Base-by-base conservation (phyloP, 1,140 invertebrate species). In the Calycopis cecrops region DNA sequence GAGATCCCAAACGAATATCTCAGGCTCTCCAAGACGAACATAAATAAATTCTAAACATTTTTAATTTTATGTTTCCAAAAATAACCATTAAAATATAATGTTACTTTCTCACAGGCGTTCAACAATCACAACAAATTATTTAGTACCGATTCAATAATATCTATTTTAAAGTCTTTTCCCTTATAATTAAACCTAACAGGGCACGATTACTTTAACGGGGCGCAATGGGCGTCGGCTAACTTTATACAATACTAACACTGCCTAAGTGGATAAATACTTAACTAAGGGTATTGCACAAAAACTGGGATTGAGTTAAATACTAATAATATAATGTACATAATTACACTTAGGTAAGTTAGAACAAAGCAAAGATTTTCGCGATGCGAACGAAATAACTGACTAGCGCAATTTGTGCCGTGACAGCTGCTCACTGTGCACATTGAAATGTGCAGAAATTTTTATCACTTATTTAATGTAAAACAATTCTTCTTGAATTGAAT, bases 231-330 rank as follows among this genome's bases (percentile, higher is more conserved):
- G 21, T 28, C 21, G 21, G 21, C 21, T 28, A 28, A 28, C 70
- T 79, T 79, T 84, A 74, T 76, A 82, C 79, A 80, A 69, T 55
- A 55, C 76, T 76, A 79, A 79, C 70, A 82, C 62, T 44, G 71
- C 61, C 76, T 81, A 84, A 73, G 69, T 63, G 73, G 71, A 80
- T 83, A 85, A 84, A 83, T 85, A 84, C 79, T 82, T 82, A 85
- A 85, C 71, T 82, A 83, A 73, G 69, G 69, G 77, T 85, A 85
- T 85, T 85, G 82, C 82, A 85, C 82, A 79, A 78, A 81, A 77
- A 75, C 67, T 65, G 61, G 71, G 71, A 59, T 62, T 56, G 47
- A 47, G 48, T 50, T 71, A 73, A 73, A 73, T 55, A 61, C 64
- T 73, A 72, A 52, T 33, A 58, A 67, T 75, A 69, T 58, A 84